Conservation (phyloP, 2,888 invertebrate species). For the Leucoma salicis region DNA sequence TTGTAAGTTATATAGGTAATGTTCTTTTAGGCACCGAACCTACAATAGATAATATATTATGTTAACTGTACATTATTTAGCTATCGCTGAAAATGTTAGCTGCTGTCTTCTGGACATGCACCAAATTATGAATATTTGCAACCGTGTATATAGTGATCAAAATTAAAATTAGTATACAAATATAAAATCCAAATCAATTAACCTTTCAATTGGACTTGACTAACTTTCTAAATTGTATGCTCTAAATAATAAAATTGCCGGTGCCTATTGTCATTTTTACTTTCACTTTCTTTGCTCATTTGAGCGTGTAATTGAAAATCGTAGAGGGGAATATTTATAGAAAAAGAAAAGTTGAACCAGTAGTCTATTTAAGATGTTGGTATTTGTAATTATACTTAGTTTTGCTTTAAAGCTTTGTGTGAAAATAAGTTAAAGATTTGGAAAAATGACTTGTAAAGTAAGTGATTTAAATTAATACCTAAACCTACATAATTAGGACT, state of each 20-base stretch:
- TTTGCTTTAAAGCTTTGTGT: conserved; percentile 28
- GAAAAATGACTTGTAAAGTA: conserved; percentile 42
- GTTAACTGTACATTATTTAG: no score
- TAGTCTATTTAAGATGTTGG: conserved; percentile 54
- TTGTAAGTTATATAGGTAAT: no score
- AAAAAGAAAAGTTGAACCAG: conserved; percentile 37
- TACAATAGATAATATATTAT: no score
- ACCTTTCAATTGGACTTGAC: neutral
- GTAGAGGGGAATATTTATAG: conserved; percentile 39
- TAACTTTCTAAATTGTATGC: conserved; percentile 11
- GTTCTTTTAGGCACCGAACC: no score
- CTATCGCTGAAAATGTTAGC: no score
- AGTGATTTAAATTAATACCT: no score
- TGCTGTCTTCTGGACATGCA: no score
- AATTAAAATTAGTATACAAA: neutral
- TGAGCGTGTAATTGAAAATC: conserved; percentile 65
- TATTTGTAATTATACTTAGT: conserved; percentile 40
- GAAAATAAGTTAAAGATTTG: conserved; percentile 8
- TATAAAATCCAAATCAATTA: neutral
- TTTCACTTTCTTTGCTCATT: conserved; percentile 63
- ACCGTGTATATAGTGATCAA: neutral
- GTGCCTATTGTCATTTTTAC: conserved; percentile 40
- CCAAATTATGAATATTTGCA: no score
- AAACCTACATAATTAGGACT: no score
- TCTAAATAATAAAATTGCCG: conserved; percentile 17